A percentile compares a stretch with the other conserved stretches of the same genome.
Conservation (phyloP, 2,888 invertebrate species). For the Drosophila falleni region DNA sequence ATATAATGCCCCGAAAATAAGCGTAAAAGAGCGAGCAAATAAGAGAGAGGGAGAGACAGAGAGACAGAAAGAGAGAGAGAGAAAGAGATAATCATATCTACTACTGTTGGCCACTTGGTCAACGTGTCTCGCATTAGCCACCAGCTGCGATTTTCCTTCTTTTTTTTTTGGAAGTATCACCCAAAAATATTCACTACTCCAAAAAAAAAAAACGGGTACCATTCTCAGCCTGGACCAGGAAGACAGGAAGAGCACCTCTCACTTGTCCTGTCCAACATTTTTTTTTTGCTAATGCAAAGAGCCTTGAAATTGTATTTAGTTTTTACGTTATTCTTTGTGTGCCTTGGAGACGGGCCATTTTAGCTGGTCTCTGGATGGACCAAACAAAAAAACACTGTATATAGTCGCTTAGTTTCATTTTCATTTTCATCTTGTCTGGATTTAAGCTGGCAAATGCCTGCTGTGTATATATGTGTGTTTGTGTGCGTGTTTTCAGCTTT, state of each 20-base stretch:
- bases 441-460: constrained; percentile 36
- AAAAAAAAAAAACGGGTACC: constrained; percentile 7
- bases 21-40: not conserved
- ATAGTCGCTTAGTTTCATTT: constrained; percentile 41
- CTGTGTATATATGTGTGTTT: not conserved
- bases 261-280: constrained; percentile 25
- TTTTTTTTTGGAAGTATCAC: constrained; percentile 12
- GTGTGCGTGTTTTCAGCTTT: constrained; percentile 23
- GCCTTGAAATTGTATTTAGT: constrained; percentile 67
- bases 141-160: constrained; percentile 42
- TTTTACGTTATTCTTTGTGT: constrained; percentile 34
- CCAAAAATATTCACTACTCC: constrained; percentile 5
- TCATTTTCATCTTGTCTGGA: constrained; percentile 32
- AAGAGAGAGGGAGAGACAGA: not conserved
- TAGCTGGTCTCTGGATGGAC: constrained; percentile 3
- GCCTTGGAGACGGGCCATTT: constrained; percentile 17
- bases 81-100: constrained; percentile 10
- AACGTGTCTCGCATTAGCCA: constrained; percentile 36
- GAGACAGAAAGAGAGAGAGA: not conserved
- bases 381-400: constrained; percentile 8
- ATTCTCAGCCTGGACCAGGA: constrained; percentile 13
- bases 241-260: not conserved
- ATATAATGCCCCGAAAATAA: constrained; percentile 39
- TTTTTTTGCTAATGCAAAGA: constrained; percentile 66
- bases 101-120: constrained; percentile 38